Percentiles rank a stretch among this genome's conserved stretches.
Evolutionary conservation across 2,113 vertebrate genomes (phyloP).

Genomic region (Hemiprocne comata): DNA sequence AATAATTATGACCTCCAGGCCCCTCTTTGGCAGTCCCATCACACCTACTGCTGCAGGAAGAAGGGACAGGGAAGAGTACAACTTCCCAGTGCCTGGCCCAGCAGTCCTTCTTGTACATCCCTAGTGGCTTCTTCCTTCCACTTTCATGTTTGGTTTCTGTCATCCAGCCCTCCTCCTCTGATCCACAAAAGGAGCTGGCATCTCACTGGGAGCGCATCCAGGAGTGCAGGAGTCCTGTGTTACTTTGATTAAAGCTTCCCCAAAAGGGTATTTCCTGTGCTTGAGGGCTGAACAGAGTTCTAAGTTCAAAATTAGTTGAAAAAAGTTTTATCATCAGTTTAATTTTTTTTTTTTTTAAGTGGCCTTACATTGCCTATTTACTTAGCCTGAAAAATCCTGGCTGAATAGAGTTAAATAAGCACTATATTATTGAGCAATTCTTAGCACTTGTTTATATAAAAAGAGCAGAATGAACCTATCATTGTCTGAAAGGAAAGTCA

Average conservation of each 20-base stretch:
- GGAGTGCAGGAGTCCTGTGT: neutral
- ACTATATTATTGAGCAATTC: conserved; percentile 17
- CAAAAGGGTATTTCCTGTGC: neutral
- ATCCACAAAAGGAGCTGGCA: neutral
- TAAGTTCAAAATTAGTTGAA: conserved; percentile 14
- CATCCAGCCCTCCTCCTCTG: neutral
- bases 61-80: neutral
- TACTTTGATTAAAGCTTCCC: neutral
- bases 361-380: conserved; percentile 30
- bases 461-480: neutral
- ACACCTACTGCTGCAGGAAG: neutral
- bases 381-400: conserved; percentile 35
- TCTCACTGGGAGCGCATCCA: neutral
- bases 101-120: neutral
- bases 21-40: fast-evolving
- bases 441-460: conserved; percentile 35
- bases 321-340: neutral
- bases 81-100: neutral
- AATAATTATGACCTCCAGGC: neutral
- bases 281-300: neutral
- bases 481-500: conserved; percentile 35
- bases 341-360: neutral
- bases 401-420: conserved; percentile 50
- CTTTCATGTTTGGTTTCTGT: too few species aligned
- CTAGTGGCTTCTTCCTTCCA: neutral